A percentile compares a stretch with the other conserved stretches of the same genome.
These are phyloP conservation scores for Mythimna lalbum DNA, from an alignment of 2,888 invertebrate species.

Conservation along the genomic window DNA sequence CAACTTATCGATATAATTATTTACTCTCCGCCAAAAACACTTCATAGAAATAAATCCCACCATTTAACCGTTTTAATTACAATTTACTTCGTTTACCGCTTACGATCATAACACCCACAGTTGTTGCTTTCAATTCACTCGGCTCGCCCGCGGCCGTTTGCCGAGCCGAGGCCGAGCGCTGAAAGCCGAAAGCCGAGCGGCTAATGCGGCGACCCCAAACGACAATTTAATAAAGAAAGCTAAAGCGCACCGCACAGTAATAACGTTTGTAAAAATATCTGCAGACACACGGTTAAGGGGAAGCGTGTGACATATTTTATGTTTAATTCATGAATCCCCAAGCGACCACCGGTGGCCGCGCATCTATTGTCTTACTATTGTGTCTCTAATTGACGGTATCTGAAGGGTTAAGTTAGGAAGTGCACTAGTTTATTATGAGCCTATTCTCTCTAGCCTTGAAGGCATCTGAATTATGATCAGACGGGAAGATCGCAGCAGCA, in stretches of 20 bases:
- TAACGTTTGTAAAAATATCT: conserved; percentile 90
- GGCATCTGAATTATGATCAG: too few relatives aligned
- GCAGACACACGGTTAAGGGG: conserved; percentile 85
- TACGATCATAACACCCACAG: conserved; percentile 48
- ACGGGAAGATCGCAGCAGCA: too few relatives aligned
- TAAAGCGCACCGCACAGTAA: conserved; percentile 79
- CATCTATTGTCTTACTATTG: too few relatives aligned
- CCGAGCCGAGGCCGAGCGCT: conserved; percentile 50
- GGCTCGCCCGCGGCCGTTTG: conserved; percentile 56
- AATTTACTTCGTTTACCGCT: conserved; percentile 44
- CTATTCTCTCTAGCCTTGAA: too few relatives aligned
- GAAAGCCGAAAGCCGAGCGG: conserved; percentile 56
- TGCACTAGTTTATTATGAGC: too few relatives aligned
- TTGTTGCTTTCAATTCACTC: conserved; percentile 56
- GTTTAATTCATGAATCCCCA: too few relatives aligned
- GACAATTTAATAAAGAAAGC: conserved; percentile 89
- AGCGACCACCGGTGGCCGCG: too few relatives aligned
- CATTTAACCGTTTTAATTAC: conserved; percentile 36
- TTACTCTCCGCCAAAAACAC: background rate
- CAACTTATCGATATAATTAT: too few relatives aligned
- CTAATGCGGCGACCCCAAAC: conserved; percentile 79
- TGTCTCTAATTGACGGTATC: too few relatives aligned
- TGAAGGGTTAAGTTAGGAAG: too few relatives aligned
- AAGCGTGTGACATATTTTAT: conserved; percentile 22
- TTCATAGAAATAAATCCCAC: background rate